A percentile compares a stretch with the other conserved stretches of the same genome.
Evolutionary conservation across 1,140 invertebrate species (phyloP).

Genomic region (Drosophila paulistorum): DNA sequence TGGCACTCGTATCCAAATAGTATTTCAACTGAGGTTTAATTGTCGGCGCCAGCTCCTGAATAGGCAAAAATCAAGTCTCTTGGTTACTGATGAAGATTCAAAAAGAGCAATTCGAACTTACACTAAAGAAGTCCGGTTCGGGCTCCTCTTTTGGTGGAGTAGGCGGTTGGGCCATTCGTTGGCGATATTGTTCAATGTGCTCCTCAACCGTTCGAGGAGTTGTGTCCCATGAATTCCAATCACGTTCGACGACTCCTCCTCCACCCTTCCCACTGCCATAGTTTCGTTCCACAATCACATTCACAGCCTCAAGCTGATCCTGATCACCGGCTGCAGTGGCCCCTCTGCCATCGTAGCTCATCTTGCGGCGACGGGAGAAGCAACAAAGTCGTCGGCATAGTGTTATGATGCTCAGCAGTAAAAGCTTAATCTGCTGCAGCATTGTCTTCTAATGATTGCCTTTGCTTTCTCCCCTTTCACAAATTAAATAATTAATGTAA

Average conservation of each 20-base stretch:
- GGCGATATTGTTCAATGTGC: slow-evolving; percentile 82
- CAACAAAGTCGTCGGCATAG: slow-evolving; percentile 77
- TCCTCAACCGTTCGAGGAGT: slow-evolving; percentile 79
- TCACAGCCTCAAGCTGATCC: slow-evolving; percentile 64
- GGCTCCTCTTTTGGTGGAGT: slow-evolving; percentile 73
- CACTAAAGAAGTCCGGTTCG: slow-evolving; percentile 79
- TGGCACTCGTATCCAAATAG: slow-evolving; percentile 51
- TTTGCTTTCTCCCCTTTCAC: not conserved
- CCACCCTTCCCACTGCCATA: slow-evolving; percentile 14
- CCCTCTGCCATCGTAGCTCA: slow-evolving; percentile 47
- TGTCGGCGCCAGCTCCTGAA: slow-evolving; percentile 76
- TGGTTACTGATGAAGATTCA: not conserved
- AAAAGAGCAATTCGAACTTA: slow-evolving; percentile 40
- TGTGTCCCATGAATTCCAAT: slow-evolving; percentile 83
- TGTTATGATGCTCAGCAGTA: slow-evolving; percentile 70
- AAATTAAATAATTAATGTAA: not conserved
- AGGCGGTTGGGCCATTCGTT: slow-evolving; percentile 73
- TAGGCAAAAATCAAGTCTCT: not conserved
- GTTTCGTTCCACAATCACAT: slow-evolving; percentile 56
- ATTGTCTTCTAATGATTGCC: slow-evolving; percentile 27
- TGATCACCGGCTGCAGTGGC: slow-evolving; percentile 22
- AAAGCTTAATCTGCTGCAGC: slow-evolving; percentile 76
- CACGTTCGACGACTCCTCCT: slow-evolving; percentile 57
- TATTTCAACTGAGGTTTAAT: slow-evolving; percentile 78
- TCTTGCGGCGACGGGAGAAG: slow-evolving; percentile 73